Conservation (phyloP, 2,797 vertebrate species). For the Gallinago stenura region DNA sequence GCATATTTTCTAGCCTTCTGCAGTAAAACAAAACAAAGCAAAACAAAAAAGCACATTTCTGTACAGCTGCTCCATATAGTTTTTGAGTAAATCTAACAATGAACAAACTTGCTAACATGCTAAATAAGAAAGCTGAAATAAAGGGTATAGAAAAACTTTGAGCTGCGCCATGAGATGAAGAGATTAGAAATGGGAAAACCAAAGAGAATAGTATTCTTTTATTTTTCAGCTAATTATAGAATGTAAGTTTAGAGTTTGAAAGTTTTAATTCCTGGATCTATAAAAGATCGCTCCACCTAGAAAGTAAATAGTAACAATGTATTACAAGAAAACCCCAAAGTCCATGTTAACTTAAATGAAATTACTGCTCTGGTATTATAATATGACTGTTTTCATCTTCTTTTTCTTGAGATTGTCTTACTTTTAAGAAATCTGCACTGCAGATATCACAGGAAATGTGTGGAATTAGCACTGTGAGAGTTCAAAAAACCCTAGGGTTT, state of each 20-base stretch:
- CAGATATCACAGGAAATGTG: background rate
- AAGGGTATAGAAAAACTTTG: background rate
- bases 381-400: background rate
- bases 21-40: background rate
- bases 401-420: background rate
- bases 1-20: background rate
- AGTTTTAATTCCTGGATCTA: background rate
- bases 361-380: background rate
- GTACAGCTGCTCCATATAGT: background rate
- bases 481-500: background rate
- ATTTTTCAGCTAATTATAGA: background rate
- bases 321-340: accelerated
- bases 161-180: background rate
- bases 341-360: background rate
- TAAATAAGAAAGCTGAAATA: background rate
- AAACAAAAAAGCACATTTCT: background rate
- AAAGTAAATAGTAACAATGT: background rate
- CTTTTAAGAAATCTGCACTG: background rate
- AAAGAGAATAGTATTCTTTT: background rate
- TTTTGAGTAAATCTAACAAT: background rate
- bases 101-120: accelerated
- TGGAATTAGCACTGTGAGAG: background rate
- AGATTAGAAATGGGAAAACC: background rate
- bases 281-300: background rate
- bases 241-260: background rate